Evolutionary conservation across 2,797 vertebrate species (phyloP), one percentile per base, ranked within the genome.

Genomic region (Fistularia tabacaria): DNA sequence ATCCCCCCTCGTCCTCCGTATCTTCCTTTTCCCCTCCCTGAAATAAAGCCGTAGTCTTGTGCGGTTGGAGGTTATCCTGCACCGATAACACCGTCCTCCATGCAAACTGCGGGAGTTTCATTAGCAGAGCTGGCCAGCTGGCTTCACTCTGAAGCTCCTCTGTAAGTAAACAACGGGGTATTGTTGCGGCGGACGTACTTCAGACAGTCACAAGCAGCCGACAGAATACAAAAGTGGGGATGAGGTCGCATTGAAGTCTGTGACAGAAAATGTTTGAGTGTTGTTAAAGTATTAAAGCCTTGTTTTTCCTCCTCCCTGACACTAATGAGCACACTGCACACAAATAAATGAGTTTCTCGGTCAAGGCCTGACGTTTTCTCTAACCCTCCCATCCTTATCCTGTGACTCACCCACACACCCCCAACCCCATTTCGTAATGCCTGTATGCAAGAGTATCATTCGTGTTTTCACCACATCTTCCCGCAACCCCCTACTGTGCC

Each of bases 181-280:
- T 84, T 90, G 83, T 88, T 82, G 49, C 44, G 59, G 55, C 76
- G 79, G 85, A 88, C 82, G 50, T 49, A 56, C 65, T 64, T 54
- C 66, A 76, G 81, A 89, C 77, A 77, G 67, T 61, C 48, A 4
- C 36, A 12, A 59, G 40, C 64, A 12, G 59, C 61, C 66, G 81
- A 76, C 66, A 74, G 64, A 80, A 81, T 44, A 72, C 9, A 75
- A 51, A 10, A 56, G 25, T 25, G 25, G 25, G 25, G 25, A 5
- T 25, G 46, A 55, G 10, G 36, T 9, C 38, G 60, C 61, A 70
- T 56, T 73, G 74, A 55, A 14, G 61, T 70, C 10, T 9, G 9
- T 6, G 55, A 60, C 53, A 63, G 62, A 13, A 73, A 64, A 57
- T 47, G 59, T 67, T 62, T 54, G n/a, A 49, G 58, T 56, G 12